These are phyloP conservation scores for Scomber colias DNA, from an alignment of 2,113 vertebrate species.

Conservation along the genomic window DNA sequence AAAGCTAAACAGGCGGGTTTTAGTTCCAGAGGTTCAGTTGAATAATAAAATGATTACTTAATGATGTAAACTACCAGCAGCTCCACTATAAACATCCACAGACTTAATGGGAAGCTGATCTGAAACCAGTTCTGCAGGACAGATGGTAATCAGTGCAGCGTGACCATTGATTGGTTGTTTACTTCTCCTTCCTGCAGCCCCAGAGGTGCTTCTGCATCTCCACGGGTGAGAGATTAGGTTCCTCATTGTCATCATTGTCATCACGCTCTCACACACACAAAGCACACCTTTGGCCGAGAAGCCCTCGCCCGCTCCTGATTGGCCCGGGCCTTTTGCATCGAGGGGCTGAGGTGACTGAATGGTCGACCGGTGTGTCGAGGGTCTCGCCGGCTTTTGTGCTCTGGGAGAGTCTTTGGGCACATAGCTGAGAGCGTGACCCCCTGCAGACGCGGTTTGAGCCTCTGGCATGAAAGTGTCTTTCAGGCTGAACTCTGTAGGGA, in stretches of 20 bases:
- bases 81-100: too few species aligned
- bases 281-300: constrained; percentile 56
- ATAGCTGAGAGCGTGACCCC: constrained; percentile 41
- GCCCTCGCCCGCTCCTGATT: constrained; percentile 37
- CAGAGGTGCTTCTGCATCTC: constrained; percentile 57
- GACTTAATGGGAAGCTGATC: constrained; percentile 26
- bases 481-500: constrained; percentile 37
- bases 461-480: constrained; percentile 15
- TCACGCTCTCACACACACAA: constrained; percentile 21
- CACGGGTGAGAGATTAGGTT: constrained; percentile 70
- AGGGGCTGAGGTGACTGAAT: constrained; percentile 23
- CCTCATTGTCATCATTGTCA: constrained; percentile 64
- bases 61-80: too few species aligned
- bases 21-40: too few species aligned
- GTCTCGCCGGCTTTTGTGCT: constrained; percentile 26
- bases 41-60: too few species aligned
- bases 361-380: constrained; percentile 20
- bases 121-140: constrained; percentile 23
- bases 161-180: constrained; percentile 69
- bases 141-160: constrained; percentile 51
- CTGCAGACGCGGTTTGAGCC: constrained; percentile 36
- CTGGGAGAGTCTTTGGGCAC: constrained; percentile 24
- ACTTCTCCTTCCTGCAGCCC: constrained; percentile 57
- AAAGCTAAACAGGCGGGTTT: too few species aligned
- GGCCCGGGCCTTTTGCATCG: constrained; percentile 17